Base-by-base conservation (phyloP, 2,888 invertebrate species). In the Blomia tropicalis region DNA sequence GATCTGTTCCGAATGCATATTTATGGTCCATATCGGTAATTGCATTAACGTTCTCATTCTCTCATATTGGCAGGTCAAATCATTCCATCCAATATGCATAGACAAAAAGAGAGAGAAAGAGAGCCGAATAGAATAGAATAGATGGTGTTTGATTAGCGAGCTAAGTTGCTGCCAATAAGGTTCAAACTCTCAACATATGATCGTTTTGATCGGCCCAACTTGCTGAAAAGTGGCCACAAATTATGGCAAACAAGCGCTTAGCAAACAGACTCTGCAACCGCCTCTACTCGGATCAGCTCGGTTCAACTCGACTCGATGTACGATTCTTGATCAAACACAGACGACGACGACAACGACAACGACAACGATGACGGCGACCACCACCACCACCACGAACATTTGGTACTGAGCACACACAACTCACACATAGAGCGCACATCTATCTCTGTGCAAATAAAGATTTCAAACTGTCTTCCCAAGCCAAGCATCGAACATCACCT, bases 221-320 rank as follows among this genome's bases (percentile, higher is more conserved):
- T 47, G 51, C 51, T 36, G 36, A 36, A n/a, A 36, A 27, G 51
- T 47, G 51, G 51, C 51, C 51, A 47, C 51, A 47, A 47, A 47
- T 47, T 47, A 47, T n/a, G 51, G 51, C 51, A 47, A 47, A 47
- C 51, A 47, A 27, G 51, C 51, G 51, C 7, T 47, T 11, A 7
- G 51, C 51, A 47, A 47, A 47, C 22, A 47, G 14, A 22, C 23
- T 14, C 41, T 41, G 36, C 36, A 36, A 36, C 36, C 36, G 36
- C 36, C n/a, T 36, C 7, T 17, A 36, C 36, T 36, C 7, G 17
- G 36, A 36, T 17, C 17, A n/a, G n/a, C n/a, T n/a, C n/a, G n/a
- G n/a, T n/a, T n/a, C n/a, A n/a, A n/a, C n/a, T 7, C 17, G 36
- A 36, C 7, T 11, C 36, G 7, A 17, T 36, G 17, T 19, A n/a